Percentiles rank a stretch among this genome's conserved stretches.
These are phyloP conservation scores for Neopipo cinnamomea DNA, from an alignment of 2,113 vertebrate genomes.

Conservation along the genomic window DNA sequence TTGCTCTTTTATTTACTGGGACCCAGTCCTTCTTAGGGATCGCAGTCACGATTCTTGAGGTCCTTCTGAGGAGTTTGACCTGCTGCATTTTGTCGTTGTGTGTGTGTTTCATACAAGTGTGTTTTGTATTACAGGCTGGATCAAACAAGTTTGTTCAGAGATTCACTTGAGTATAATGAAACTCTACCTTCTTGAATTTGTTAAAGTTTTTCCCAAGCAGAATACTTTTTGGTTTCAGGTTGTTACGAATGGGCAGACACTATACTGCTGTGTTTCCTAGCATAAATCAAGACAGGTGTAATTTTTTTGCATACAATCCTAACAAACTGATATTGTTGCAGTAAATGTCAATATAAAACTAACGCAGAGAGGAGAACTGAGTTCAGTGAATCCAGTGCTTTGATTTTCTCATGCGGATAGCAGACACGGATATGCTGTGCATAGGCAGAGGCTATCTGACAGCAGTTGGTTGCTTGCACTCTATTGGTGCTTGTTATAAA, in stretches of 20 bases:
- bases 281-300: not conserved
- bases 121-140: not conserved
- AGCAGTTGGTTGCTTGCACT: not conserved
- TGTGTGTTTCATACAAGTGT: not conserved
- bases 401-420: not conserved
- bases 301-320: not conserved
- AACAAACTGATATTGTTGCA: not conserved
- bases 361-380: not conserved
- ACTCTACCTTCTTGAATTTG: not conserved
- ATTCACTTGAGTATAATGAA: not conserved
- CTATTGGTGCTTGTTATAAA: not conserved
- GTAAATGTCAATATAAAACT: not conserved
- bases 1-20: constrained; percentile 45
- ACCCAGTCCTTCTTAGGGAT: not conserved
- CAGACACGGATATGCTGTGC: not conserved
- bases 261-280: not conserved
- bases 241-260: not conserved
- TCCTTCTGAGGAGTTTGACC: not conserved
- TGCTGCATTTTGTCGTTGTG: not conserved
- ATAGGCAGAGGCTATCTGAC: not conserved
- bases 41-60: not conserved
- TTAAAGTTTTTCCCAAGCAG: not conserved
- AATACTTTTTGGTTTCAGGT: not conserved
- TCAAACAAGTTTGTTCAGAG: not conserved
- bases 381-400: not conserved